Evolutionary conservation across 2,113 vertebrate genomes (phyloP).

Genomic region (Heptranchias perlo): DNA sequence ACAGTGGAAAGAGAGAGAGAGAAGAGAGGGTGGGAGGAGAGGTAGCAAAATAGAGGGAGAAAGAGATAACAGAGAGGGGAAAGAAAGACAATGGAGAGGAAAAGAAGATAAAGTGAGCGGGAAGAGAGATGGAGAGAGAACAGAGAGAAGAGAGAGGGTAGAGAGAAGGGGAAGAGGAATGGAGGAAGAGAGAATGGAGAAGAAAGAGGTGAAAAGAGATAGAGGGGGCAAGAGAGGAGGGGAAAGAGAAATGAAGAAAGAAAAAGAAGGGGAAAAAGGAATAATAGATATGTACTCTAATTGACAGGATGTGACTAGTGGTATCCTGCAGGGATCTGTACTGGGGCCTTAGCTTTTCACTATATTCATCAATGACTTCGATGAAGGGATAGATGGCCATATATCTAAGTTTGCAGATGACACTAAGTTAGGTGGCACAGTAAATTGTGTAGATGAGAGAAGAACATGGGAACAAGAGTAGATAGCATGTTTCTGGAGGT

Average conservation of each 20-base stretch:
- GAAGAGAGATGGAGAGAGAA: not conserved
- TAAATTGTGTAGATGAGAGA: not conserved
- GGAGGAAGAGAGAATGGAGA: not conserved
- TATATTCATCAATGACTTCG: not conserved
- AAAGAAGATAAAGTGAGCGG: not conserved
- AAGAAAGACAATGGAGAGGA: not conserved
- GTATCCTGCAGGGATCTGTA: not conserved
- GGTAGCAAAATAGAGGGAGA: not conserved
- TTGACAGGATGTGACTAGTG: not conserved
- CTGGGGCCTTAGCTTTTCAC: not conserved
- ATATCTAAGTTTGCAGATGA: no score
- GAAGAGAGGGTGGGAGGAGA: not conserved
- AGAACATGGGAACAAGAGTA: not conserved
- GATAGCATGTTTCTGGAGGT: no score
- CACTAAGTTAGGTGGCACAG: no score
- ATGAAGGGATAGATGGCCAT: not conserved
- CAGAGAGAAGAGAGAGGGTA: not conserved
- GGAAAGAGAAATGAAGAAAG: not conserved
- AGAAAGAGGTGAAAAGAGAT: not conserved
- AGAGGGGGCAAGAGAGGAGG: not conserved
- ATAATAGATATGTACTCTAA: not conserved
- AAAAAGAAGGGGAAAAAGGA: not conserved
- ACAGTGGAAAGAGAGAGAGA: not conserved
- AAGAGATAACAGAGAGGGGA: not conserved
- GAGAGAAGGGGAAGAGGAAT: not conserved